These are phyloP conservation scores for Tipula lateralis DNA, from an alignment of 2,888 invertebrate species.

Conservation along the genomic window DNA sequence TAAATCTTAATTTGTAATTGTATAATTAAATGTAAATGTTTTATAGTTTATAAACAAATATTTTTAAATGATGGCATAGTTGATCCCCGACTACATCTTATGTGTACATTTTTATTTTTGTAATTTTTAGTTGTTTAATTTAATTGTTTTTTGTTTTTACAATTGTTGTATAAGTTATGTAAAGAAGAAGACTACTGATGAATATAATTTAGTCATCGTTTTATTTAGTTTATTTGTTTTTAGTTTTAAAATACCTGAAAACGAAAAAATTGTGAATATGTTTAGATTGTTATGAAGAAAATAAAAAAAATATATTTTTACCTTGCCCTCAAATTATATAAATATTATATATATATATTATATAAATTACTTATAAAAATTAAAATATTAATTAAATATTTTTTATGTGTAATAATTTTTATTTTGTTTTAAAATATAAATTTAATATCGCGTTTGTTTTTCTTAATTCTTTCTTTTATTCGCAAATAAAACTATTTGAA, in stretches of 20 bases:
- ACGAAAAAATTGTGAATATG: neutral
- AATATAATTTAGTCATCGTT: neutral
- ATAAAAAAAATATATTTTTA: neutral
- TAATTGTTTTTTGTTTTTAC: neutral
- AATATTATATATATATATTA: neutral
- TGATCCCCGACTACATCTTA: neutral
- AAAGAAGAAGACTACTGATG: neutral
- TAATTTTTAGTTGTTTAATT: neutral
- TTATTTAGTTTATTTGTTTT: neutral
- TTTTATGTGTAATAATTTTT: slow-evolving; percentile 2
- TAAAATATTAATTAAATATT: neutral
- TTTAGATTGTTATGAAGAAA: neutral
- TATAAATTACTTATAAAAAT: neutral
- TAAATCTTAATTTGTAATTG: neutral
- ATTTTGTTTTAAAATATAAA: neutral
- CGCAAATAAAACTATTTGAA: neutral
- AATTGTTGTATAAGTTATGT: neutral
- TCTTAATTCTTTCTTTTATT: neutral
- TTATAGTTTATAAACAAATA: neutral
- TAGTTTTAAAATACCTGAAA: neutral
- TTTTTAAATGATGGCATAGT: neutral
- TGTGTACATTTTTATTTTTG: neutral
- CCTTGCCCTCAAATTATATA: slow-evolving; percentile 19
- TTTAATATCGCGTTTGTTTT: neutral
- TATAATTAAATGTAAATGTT: slow-evolving; percentile 6